A percentile compares a stretch with the other conserved stretches of the same genome.
These are phyloP conservation scores for Artibeus lituratus DNA, from an alignment of 2,797 vertebrate genomes.

Conservation along the genomic window DNA sequence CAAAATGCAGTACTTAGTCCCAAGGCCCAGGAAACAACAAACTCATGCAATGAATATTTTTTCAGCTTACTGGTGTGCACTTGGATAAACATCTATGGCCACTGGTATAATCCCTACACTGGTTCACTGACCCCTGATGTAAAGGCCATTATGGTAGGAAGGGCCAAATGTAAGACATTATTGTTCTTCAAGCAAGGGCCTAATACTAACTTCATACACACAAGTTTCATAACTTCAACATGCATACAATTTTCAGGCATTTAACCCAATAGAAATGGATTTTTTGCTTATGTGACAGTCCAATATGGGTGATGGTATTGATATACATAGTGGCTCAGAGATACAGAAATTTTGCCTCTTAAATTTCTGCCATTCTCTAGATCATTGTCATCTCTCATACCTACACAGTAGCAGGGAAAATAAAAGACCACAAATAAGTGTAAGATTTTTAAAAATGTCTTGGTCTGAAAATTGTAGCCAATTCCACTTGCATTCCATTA, in stretches of 20 bases:
- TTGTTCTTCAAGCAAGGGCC: not conserved
- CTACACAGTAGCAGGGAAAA: not conserved
- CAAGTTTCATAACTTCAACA: no score
- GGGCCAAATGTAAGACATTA: not conserved
- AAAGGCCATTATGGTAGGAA: not conserved
- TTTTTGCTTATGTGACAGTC: not conserved
- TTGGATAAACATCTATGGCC: not conserved
- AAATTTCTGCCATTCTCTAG: not conserved
- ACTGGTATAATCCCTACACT: not conserved
- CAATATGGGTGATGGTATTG: not conserved
- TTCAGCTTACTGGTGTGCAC: not conserved
- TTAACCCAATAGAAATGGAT: not conserved
- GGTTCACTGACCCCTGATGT: not conserved
- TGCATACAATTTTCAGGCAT: not conserved
- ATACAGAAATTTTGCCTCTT: not conserved
- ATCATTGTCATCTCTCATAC: not conserved
- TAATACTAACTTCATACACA: not conserved
- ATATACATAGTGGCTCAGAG: not conserved
- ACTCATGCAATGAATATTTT: not conserved
- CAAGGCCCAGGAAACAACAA: not conserved
- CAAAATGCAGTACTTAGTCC: slow-evolving; percentile 1
- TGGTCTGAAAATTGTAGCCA: not conserved
- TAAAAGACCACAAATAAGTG: not conserved
- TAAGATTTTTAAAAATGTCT: not conserved
- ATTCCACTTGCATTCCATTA: not conserved